A percentile compares a stretch with the other conserved stretches of the same genome.
Evolutionary conservation across 2,797 vertebrate species (phyloP).

Genomic region (Siniperca obscura): DNA sequence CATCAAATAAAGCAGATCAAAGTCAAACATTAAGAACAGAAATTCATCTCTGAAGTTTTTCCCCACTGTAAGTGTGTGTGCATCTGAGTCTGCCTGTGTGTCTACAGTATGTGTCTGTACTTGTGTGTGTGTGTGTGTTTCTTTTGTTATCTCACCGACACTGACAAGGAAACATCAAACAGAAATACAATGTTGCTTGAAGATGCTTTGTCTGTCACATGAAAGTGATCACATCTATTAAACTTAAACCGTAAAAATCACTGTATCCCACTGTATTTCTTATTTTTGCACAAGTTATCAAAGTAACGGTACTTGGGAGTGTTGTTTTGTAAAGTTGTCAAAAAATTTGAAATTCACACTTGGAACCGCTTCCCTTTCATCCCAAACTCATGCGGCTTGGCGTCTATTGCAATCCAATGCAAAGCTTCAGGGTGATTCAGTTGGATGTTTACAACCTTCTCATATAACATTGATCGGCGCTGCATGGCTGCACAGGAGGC

Average conservation of each 20-base stretch:
- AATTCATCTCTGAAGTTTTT: constrained; percentile 63
- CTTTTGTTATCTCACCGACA: constrained; percentile 62
- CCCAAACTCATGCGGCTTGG: constrained; percentile 34
- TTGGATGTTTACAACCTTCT: constrained; percentile 79
- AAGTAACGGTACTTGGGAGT: constrained; percentile 15
- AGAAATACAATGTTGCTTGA: constrained; percentile 49
- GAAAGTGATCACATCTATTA: constrained; percentile 64
- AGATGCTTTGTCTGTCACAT: constrained; percentile 66
- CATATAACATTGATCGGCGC: constrained; percentile 81
- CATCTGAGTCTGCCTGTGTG: constrained; percentile 30
- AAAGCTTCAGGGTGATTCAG: constrained; percentile 64
- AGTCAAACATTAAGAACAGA: constrained; percentile 76
- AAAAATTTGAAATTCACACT: constrained; percentile 39
- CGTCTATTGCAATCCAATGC: constrained; percentile 60
- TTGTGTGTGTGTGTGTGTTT: constrained; percentile 21
- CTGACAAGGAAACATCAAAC: constrained; percentile 65
- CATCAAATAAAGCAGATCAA: constrained; percentile 81
- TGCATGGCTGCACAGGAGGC: constrained; percentile 75
- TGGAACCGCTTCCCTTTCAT: constrained; percentile 46
- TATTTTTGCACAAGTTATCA: constrained; percentile 29
- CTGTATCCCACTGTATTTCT: constrained; percentile 21
- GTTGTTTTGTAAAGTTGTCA: constrained; percentile 49
- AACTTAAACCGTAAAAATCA: constrained; percentile 25
- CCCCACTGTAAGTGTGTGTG: constrained; percentile 36
- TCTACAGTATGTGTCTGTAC: constrained; percentile 1